Evolutionary conservation across 2,888 invertebrate species (phyloP).

Genomic region (Monopis laevigella): DNA sequence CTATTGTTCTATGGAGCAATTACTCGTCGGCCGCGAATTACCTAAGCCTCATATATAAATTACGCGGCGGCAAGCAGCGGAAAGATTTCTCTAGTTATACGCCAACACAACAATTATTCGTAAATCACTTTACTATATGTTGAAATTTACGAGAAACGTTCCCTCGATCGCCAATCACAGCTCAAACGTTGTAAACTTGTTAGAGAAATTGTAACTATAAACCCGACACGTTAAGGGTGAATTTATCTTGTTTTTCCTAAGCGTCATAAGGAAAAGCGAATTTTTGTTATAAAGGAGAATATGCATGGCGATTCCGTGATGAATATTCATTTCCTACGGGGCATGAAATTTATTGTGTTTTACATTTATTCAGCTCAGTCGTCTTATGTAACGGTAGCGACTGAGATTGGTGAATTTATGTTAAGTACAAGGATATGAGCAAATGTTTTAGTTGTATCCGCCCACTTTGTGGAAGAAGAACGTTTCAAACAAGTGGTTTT

Average conservation of each 20-base stretch:
- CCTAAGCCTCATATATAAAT: conserved; percentile 68
- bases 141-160: conserved; percentile 62
- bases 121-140: conserved; percentile 69
- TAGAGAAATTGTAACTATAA: conserved; percentile 39
- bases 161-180: conserved; percentile 39
- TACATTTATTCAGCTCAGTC: conserved; percentile 67
- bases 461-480: too few relatives aligned
- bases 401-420: conserved; percentile 63
- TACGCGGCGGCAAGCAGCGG: conserved; percentile 65
- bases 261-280: conserved; percentile 45
- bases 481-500: too few relatives aligned
- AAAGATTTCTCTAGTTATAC: conserved; percentile 68
- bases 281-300: conserved; percentile 61
- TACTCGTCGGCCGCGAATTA: conserved; percentile 65
- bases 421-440: too few relatives aligned
- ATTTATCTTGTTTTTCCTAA: conserved; percentile 28
- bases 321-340: conserved; percentile 69
- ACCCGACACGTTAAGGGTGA: conserved; percentile 42
- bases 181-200: conserved; percentile 30
- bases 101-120: conserved; percentile 68
- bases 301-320: conserved; percentile 68
- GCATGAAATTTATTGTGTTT: conserved; percentile 69
- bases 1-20: conserved; percentile 65
- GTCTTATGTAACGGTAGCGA: conserved; percentile 67
- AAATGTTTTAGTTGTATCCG: too few relatives aligned